Base-by-base conservation (phyloP, 1,140 invertebrate genomes). In the Scaptomyza montana region DNA sequence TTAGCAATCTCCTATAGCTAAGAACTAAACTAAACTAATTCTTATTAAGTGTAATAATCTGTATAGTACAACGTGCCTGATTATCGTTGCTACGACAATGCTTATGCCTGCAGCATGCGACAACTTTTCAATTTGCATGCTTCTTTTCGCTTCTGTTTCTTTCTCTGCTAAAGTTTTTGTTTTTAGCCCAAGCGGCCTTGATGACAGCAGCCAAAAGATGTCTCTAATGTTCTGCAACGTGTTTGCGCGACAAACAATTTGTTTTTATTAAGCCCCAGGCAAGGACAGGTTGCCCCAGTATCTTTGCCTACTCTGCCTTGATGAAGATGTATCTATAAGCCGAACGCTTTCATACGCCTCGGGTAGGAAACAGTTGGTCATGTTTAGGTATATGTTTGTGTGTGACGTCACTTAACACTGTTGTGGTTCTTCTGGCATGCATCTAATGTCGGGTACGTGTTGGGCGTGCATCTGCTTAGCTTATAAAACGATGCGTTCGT, bases 211-310 rank as follows among this genome's bases (percentile, higher is more conserved):
- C 13, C 10, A 41, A 39, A 41, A 33, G 36, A 30, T 21, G 21
- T 5, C 69, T 54, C 16, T 84, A 84, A 78, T 84, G 80, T 49
- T 28, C 60, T 59, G 71, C 82, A 87, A 82, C 82, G 68, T 61
- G 49, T 77, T 82, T 82, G 77, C 64, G 72, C 54, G 57, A 12
- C 45, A 74, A 55, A 53, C 84, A 87, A 87, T 87, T 89, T 87
- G 79, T 87, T 82, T 87, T 72, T 63, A 87, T 87, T 87, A 82
- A 19, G 47, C 57, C 28, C 16, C 56, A 68, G 64, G 12, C 39
- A 5, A 43, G 39, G 39, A 43, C 39, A 43, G 39, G 39, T 43
- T n/a, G 39, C 33, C 8, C 8, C 33, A 36, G 33, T 36, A 7
- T 36, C 8, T 36, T 36, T 36, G 33, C 39, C 39, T 43, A 43